A percentile compares a stretch with the other conserved stretches of the same genome.
Conservation (phyloP, 1,140 invertebrate genomes). For the Drosophila suzukii region DNA sequence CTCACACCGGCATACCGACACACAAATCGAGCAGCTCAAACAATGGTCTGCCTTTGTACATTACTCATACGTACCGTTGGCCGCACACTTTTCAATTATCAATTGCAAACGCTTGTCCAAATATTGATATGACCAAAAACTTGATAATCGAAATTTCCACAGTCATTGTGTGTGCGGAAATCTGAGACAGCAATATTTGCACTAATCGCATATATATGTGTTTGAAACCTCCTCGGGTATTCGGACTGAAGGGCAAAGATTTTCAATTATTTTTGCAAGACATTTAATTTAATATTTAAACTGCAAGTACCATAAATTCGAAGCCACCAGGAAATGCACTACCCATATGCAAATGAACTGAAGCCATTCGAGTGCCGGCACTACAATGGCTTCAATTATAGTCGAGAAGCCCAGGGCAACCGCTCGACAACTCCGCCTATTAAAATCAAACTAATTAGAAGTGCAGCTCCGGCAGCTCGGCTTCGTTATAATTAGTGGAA, state of each 20-base stretch:
- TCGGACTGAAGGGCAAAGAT: background rate
- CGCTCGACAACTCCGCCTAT: conserved; percentile 27
- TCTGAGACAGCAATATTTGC: conserved; percentile 40
- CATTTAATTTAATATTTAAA: conserved; percentile 35
- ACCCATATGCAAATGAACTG: conserved; percentile 35
- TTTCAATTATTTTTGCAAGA: conserved; percentile 48
- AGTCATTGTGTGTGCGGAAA: conserved; percentile 22
- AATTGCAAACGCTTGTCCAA: conserved; percentile 55
- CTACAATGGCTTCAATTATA: conserved; percentile 41
- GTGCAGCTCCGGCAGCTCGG: conserved; percentile 11
- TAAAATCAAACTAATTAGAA: conserved; percentile 51
- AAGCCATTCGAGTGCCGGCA: background rate
- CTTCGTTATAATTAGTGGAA: conserved; percentile 39
- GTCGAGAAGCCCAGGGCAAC: conserved; percentile 10
- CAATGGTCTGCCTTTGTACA: conserved; percentile 35
- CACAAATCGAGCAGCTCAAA: conserved; percentile 34
- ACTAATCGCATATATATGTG: conserved; percentile 14
- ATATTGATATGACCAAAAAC: conserved; percentile 52
- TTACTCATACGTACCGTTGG: conserved; percentile 56
- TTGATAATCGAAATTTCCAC: conserved; percentile 50
- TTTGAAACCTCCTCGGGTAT: background rate
- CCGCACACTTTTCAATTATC: conserved; percentile 61
- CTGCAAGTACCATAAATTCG: conserved; percentile 28
- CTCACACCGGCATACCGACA: conserved; percentile 23
- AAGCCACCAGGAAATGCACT: conserved; percentile 3